Percentiles rank a stretch among this genome's conserved stretches.
Conservation (phyloP, 1,140 invertebrate species). For the Aleiodes sp. region DNA sequence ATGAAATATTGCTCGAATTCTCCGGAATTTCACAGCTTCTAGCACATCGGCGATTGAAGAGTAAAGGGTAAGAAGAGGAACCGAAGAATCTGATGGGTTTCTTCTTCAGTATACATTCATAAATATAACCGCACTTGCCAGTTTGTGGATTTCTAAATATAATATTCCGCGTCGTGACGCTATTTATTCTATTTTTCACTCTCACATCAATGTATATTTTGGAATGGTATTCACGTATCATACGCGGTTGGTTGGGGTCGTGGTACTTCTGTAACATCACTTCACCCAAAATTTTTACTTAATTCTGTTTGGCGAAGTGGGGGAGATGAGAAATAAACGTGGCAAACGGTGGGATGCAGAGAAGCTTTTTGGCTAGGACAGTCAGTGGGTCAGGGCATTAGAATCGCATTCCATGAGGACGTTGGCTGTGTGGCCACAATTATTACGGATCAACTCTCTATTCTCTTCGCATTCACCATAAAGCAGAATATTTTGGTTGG, state of each 20-base stretch:
- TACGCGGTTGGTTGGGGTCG: slow-evolving; percentile 46
- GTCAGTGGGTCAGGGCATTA: slow-evolving; percentile 64
- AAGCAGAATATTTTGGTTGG: no score
- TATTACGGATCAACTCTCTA: no score
- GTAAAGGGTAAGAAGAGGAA: not conserved
- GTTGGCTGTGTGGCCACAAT: slow-evolving; percentile 35
- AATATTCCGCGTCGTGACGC: no score
- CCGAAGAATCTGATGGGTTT: not conserved
- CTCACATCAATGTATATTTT: not conserved
- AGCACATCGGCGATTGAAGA: slow-evolving; percentile 36
- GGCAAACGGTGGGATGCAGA: slow-evolving; percentile 40
- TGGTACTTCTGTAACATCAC: not conserved
- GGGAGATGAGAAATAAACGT: slow-evolving; percentile 30
- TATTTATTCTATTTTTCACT: not conserved
- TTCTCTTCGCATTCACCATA: no score
- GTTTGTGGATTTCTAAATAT: not conserved
- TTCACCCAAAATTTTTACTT: slow-evolving; percentile 29
- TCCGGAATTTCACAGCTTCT: slow-evolving; percentile 28
- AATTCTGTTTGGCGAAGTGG: slow-evolving; percentile 8
- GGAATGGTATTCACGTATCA: slow-evolving; percentile 8
- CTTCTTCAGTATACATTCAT: no score
- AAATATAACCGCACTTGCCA: no score
- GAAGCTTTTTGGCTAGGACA: slow-evolving; percentile 55
- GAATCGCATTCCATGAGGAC: slow-evolving; percentile 56
- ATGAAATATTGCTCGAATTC: slow-evolving; percentile 24